phyloP scores from a whole-genome alignment of 2,888 invertebrate genomes.

The Trichogramma evanescens region DNA sequence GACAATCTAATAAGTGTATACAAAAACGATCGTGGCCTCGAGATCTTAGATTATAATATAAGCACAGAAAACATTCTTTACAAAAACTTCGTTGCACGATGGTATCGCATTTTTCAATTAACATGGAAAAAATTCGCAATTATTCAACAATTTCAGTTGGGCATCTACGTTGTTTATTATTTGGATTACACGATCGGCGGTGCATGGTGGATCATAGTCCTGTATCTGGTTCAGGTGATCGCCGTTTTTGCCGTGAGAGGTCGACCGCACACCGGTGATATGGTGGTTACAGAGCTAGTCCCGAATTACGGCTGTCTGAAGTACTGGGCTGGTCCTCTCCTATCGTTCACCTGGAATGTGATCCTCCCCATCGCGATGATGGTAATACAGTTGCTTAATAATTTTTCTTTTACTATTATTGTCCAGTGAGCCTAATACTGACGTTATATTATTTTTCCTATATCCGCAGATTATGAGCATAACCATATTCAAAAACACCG shows the following conservation, averaged over 20 bases:
- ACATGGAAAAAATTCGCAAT: background rate
- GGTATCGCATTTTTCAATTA: no score
- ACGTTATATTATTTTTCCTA: background rate
- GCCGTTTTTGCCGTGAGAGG: slow-evolving; percentile 84
- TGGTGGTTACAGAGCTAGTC: slow-evolving; percentile 58
- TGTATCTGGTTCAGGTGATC: slow-evolving; percentile 68
- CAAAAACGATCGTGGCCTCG: background rate
- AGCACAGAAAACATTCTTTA: background rate
- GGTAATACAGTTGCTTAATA: slow-evolving; percentile 46
- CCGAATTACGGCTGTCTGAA: slow-evolving; percentile 49
- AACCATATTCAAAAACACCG: slow-evolving; percentile 65
- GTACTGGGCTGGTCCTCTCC: slow-evolving; percentile 60
- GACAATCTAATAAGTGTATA: background rate
- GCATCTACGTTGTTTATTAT: slow-evolving; percentile 75
- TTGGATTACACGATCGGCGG: slow-evolving; percentile 78
- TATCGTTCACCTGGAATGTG: slow-evolving; percentile 84
- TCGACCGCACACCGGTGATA: slow-evolving; percentile 76
- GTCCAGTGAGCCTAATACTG: background rate
- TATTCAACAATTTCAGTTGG: slow-evolving; percentile 54
- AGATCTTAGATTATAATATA: background rate
- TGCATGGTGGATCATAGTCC: slow-evolving; percentile 78
- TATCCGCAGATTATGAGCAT: slow-evolving; percentile 55
- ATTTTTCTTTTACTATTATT: background rate
- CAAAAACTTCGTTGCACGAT: background rate
- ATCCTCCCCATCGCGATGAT: slow-evolving; percentile 74